phyloP scores from a whole-genome alignment of 2,113 vertebrate genomes.

The Trochalopteron elliotii region DNA sequence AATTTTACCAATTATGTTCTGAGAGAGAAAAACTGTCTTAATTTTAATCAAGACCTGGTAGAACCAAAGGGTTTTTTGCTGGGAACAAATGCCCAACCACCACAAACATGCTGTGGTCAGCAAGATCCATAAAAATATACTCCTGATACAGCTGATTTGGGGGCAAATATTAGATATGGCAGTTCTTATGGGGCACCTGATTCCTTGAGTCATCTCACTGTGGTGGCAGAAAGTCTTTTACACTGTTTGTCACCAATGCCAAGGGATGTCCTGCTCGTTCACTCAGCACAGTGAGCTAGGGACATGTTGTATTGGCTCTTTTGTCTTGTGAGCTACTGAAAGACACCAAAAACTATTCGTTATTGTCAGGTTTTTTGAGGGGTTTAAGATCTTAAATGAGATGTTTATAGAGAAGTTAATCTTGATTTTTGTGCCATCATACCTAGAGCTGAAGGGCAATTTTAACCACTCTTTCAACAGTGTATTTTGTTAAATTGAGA shows the following conservation, averaged over 20 bases:
- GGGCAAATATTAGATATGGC: background rate
- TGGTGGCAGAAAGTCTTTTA: background rate
- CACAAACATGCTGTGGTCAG: background rate
- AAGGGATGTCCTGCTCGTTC: background rate
- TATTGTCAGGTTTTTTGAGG: background rate
- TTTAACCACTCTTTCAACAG: background rate
- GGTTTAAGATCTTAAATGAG: background rate
- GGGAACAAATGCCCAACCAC: background rate
- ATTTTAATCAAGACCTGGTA: background rate
- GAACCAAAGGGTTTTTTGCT: background rate
- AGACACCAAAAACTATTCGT: background rate
- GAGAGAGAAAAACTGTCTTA: background rate
- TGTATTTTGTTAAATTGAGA: background rate
- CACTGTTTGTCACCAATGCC: background rate
- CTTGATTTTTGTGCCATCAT: background rate
- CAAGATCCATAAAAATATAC: background rate
- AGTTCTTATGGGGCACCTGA: background rate
- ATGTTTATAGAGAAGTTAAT: background rate
- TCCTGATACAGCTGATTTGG: background rate
- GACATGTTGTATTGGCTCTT: rapidly evolving
- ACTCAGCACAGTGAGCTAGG: background rate
- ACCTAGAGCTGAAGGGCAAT: background rate
- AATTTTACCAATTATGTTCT: background rate
- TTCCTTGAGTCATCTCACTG: background rate
- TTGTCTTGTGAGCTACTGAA: background rate